Evolutionary conservation across 2,113 vertebrate genomes (phyloP).

Genomic region (Piaya cayana): DNA sequence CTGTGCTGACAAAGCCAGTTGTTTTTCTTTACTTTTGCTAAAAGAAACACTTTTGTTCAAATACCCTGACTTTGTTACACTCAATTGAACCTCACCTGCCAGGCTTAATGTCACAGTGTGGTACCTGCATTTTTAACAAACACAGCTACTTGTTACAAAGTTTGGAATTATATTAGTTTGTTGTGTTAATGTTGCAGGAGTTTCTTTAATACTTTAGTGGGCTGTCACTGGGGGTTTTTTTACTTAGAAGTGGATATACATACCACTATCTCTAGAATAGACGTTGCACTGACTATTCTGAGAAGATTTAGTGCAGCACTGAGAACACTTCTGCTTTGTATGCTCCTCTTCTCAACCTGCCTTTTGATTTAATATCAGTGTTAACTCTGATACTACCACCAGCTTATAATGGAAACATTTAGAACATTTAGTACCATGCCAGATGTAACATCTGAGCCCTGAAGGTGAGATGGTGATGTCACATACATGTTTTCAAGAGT

Average conservation of each 20-base stretch:
- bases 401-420: not conserved
- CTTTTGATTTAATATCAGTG: not conserved
- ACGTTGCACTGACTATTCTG: not conserved
- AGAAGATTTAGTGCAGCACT: not conserved
- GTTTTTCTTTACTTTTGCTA: not conserved
- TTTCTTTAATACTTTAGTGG: not conserved
- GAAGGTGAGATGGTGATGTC: not conserved
- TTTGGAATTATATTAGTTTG: not conserved
- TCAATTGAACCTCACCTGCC: accelerated
- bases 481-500: not conserved
- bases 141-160: not conserved
- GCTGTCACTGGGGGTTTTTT: not conserved
- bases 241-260: not conserved
- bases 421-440: not conserved
- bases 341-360: not conserved
- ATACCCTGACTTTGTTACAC: not conserved
- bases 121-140: not conserved
- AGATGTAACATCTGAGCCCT: not conserved
- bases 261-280: not conserved
- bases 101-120: not conserved
- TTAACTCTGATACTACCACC: not conserved
- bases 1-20: not conserved
- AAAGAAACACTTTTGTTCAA: not conserved
- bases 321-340: not conserved
- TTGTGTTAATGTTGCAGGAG: not conserved